Evolutionary conservation across 2,888 invertebrate species (phyloP), one percentile per base, ranked within the genome.

Genomic region (Himalopsyche anomala): DNA sequence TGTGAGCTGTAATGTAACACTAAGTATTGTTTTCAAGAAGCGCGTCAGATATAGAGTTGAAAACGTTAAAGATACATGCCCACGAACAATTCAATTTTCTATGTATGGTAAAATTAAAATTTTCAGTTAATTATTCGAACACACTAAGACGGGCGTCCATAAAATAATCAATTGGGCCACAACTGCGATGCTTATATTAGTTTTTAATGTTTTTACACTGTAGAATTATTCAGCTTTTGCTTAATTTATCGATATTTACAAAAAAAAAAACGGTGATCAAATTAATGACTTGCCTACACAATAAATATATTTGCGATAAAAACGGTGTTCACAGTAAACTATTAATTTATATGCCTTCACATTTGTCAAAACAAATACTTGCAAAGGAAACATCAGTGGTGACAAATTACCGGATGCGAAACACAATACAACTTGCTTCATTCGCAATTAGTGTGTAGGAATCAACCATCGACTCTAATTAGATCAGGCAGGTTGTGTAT

Each of bases 401-500:
- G 12, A 36, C 36, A 38, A 38, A 38, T 74, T 74, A 36, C 74
- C 74, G 74, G 38, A 74, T 36, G 38, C 74, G 19, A 69, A 74
- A 74, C 11, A 74, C 74, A 74, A 74, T 74, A 15, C 74, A 74
- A 74, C 74, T 4, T 12, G 74, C 36, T 74, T 74, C 74, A 36
- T 74, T 36, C 36, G 74, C 38, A 36, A 74, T 74, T 36, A 74
- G 74, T 51, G 51, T 15, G 15, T 51, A 36, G 74, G 36, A 74
- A 74, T 36, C 11, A 36, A 5, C 11, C 36, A 12, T 4, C 1
- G 36, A 15, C 28, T 36, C 15, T 74, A 12, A 38, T 74, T 15
- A 12, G 12, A 74, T 19, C 36, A 12, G 36, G 15, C 74, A 2
- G 19, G 74, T 15, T 15, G 51, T 4, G 15, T 51, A 51, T 51